Conservation (phyloP, 2,113 vertebrate genomes). For the Scytalopus superciliaris region DNA sequence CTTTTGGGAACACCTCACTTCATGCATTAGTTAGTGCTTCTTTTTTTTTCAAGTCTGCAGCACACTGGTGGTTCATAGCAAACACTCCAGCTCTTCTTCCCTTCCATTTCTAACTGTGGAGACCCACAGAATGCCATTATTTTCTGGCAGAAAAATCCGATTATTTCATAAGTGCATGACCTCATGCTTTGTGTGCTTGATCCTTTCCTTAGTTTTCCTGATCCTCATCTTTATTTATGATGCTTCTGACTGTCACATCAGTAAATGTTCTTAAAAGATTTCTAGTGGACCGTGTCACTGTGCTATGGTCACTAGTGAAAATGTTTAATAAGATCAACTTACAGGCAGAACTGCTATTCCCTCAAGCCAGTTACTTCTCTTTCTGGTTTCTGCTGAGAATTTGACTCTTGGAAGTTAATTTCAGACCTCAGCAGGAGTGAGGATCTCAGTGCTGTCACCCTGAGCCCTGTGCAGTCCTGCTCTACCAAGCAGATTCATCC, state of each 20-base stretch:
- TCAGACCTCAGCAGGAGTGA: neutral
- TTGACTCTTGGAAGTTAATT: neutral
- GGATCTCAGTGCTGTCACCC: neutral
- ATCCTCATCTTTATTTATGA: slow-evolving; percentile 5
- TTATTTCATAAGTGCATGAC: neutral
- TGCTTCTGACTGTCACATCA: neutral
- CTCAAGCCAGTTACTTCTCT: neutral
- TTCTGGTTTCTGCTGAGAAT: neutral
- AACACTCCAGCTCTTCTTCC: neutral
- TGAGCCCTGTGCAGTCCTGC: neutral
- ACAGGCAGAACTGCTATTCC: neutral
- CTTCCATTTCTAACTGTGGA: neutral
- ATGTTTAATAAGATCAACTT: neutral
- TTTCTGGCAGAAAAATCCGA: neutral
- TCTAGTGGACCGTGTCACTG: neutral
- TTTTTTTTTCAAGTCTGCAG: neutral
- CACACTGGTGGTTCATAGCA: neutral
- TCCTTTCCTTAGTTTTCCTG: neutral
- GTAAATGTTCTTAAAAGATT: neutral
- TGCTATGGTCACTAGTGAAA: neutral
- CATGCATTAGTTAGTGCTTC: neutral
- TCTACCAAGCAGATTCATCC: neutral
- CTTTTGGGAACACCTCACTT: neutral
- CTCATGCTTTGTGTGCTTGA: neutral
- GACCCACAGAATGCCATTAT: neutral